Evolutionary conservation across 2,113 vertebrate species (phyloP).

Genomic region (Nannospalax galili): DNA sequence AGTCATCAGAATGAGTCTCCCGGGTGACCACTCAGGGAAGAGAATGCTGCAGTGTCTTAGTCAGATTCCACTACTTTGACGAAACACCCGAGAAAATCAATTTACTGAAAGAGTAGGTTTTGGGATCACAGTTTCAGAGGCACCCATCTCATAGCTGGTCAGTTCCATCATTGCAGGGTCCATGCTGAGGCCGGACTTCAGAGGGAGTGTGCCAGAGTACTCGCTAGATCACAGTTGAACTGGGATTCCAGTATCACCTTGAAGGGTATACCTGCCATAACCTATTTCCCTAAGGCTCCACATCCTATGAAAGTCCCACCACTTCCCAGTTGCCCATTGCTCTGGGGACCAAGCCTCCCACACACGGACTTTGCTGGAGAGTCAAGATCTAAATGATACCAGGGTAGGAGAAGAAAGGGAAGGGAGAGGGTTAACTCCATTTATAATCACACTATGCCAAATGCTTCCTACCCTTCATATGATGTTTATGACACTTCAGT

Average conservation of each 20-base stretch:
- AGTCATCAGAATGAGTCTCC: background rate
- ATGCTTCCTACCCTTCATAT: background rate
- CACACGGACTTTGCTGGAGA: background rate
- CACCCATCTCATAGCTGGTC: too few relatives aligned
- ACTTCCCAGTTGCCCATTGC: background rate
- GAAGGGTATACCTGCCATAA: background rate
- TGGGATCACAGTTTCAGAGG: background rate
- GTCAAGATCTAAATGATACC: background rate
- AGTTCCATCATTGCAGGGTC: background rate
- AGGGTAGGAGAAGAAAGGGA: background rate
- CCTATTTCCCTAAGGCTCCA: background rate
- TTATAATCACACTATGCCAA: background rate
- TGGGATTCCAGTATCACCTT: too few relatives aligned
- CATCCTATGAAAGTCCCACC: background rate
- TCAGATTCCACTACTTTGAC: background rate
- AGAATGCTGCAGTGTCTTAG: background rate
- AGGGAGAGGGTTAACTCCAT: background rate
- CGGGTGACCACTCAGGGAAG: background rate
- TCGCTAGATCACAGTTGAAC: too few relatives aligned
- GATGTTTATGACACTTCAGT: too few relatives aligned
- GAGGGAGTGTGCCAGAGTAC: too few relatives aligned
- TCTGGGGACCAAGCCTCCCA: background rate
- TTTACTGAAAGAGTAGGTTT: background rate
- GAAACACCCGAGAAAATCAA: background rate
- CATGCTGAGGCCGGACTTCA: background rate